Evolutionary conservation across 1,140 invertebrate genomes (phyloP).

Genomic region (Drosophila nasuta): DNA sequence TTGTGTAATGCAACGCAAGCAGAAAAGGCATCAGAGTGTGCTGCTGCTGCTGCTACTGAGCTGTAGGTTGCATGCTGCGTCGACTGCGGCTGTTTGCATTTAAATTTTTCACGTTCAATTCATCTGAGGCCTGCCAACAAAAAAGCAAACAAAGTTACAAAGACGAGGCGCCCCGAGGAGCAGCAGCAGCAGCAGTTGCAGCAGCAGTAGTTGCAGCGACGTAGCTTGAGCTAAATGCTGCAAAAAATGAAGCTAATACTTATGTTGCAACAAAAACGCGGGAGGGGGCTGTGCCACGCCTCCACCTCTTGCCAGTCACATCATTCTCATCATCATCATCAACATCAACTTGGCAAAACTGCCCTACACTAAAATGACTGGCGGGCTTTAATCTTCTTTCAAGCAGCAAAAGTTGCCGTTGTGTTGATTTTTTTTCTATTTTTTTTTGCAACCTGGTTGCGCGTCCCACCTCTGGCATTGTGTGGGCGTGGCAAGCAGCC

Average conservation of each 20-base stretch:
- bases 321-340: background rate
- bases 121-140: slow-evolving; percentile 75
- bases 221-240: slow-evolving; percentile 61
- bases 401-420: slow-evolving; percentile 53
- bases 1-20: slow-evolving; percentile 70
- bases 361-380: slow-evolving; percentile 63
- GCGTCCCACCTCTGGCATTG: slow-evolving; percentile 46
- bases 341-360: background rate
- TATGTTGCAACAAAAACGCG: slow-evolving; percentile 75
- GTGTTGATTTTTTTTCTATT: slow-evolving; percentile 7
- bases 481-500: slow-evolving; percentile 71
- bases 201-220: background rate
- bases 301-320: background rate
- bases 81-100: slow-evolving; percentile 77
- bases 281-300: slow-evolving; percentile 47
- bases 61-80: slow-evolving; percentile 44
- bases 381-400: slow-evolving; percentile 67
- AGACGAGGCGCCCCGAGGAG: slow-evolving; percentile 42
- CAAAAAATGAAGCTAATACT: slow-evolving; percentile 80
- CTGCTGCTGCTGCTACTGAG: background rate
- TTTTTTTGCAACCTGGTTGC: slow-evolving; percentile 35
- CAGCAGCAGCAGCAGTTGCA: background rate
- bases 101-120: slow-evolving; percentile 83
- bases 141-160: slow-evolving; percentile 77
- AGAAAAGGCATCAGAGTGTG: slow-evolving; percentile 40